phyloP scores from a whole-genome alignment of 2,797 vertebrate genomes.

The Parotocinclus haroldoi region DNA sequence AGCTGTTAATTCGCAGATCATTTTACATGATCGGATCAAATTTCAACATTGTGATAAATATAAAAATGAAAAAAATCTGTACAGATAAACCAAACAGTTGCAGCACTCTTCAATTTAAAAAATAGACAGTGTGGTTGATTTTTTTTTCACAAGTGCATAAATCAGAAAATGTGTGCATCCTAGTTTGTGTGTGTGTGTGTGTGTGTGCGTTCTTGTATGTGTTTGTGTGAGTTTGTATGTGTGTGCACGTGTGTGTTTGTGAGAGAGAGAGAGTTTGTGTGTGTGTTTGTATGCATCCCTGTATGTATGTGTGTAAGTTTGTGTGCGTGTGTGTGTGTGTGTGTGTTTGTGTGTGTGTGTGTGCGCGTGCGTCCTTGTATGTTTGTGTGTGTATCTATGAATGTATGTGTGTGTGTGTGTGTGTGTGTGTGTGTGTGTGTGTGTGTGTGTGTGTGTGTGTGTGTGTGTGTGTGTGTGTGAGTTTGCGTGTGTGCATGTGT shows the following conservation, averaged over 20 bases:
- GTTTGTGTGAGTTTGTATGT: no score
- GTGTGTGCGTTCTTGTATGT: no score
- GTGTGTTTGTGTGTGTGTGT: constrained; percentile 61
- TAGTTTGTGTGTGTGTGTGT: no score
- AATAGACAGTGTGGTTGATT: constrained; percentile 60
- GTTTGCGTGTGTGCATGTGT: constrained; percentile 54
- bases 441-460: constrained; percentile 49
- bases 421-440: constrained; percentile 55
- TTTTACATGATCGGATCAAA: constrained; percentile 42
- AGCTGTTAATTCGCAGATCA: constrained; percentile 58
- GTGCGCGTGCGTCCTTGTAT: no score
- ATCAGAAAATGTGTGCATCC: constrained; percentile 33
- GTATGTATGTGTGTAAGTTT: no score
- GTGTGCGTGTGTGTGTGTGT: constrained; percentile 57
- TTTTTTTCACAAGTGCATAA: no score
- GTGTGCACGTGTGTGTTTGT: constrained; percentile 60
- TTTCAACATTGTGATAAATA: constrained; percentile 45
- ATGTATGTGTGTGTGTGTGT: no score
- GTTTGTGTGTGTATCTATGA: no score
- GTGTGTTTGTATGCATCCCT: constrained; percentile 56
- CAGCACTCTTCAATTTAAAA: constrained; percentile 26
- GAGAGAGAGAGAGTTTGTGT: constrained; percentile 37
- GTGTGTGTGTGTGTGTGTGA: constrained; percentile 58
- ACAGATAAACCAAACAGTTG: constrained; percentile 42
- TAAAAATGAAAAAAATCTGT: constrained; percentile 18